Conservation (phyloP, 2,797 vertebrate species). For the Fratercula arctica region DNA sequence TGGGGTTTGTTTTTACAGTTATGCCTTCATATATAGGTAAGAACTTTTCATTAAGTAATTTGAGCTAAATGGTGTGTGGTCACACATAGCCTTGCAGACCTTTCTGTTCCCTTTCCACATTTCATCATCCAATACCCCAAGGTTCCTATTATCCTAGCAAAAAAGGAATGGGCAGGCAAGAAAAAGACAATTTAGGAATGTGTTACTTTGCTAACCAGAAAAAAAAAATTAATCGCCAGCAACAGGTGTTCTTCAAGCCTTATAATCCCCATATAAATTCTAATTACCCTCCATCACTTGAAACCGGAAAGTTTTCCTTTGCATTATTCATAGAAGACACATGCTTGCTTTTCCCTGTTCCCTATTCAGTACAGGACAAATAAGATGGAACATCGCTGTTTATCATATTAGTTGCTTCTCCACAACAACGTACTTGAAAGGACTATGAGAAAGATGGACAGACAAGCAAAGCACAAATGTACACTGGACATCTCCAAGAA, state of each 20-base stretch:
- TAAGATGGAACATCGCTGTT: not conserved
- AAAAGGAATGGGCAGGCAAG: not conserved
- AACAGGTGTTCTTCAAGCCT: not conserved
- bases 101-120: not conserved
- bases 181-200: not conserved
- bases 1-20: not conserved
- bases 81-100: not conserved
- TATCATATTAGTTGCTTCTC: not conserved
- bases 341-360: not conserved
- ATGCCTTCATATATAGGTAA: not conserved
- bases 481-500: not conserved
- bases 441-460: not conserved
- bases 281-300: slow-evolving; percentile 22
- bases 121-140: not conserved
- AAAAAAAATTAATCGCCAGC: not conserved
- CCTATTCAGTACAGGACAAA: not conserved
- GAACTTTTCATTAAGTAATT: not conserved
- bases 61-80: not conserved
- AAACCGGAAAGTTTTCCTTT: slow-evolving; percentile 1
- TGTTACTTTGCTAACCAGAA: not conserved
- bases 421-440: not conserved
- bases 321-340: slow-evolving; percentile 14
- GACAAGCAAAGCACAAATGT: not conserved
- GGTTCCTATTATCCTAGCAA: not conserved
- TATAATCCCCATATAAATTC: not conserved